phyloP scores from a whole-genome alignment of 2,113 vertebrate species.

The Calidris pygmaea region DNA sequence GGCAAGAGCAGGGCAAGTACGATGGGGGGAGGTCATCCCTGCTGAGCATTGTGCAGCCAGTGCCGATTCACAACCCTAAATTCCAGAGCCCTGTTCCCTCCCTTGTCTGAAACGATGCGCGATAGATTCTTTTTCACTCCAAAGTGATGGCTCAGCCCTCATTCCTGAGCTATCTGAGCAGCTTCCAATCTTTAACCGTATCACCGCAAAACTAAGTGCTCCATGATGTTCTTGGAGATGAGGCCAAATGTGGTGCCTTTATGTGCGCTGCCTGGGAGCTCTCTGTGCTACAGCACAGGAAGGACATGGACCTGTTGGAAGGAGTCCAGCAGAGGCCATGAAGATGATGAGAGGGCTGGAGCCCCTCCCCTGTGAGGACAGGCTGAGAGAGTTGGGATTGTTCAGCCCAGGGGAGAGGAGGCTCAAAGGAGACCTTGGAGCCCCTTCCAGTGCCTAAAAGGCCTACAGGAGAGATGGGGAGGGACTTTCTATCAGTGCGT shows the following conservation, averaged over 20 bases:
- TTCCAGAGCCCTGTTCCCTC: not conserved
- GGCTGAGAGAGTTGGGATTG: too few relatives aligned
- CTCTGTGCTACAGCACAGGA: not conserved
- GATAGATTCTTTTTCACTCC: not conserved
- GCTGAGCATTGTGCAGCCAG: fast-evolving
- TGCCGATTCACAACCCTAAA: not conserved
- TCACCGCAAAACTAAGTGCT: not conserved
- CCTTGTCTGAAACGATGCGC: not conserved
- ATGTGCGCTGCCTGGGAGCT: not conserved
- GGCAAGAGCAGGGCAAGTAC: not conserved
- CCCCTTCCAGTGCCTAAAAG: too few relatives aligned
- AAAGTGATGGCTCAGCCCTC: not conserved
- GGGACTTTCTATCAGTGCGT: too few relatives aligned
- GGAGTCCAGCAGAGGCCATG: too few relatives aligned
- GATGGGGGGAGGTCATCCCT: not conserved
- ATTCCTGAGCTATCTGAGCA: not conserved
- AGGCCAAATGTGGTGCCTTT: not conserved
- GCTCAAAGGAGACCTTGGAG: too few relatives aligned
- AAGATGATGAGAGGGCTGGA: too few relatives aligned
- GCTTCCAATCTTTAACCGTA: fast-evolving
- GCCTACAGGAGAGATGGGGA: too few relatives aligned
- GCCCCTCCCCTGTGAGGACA: too few relatives aligned
- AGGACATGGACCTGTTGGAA: too few relatives aligned
- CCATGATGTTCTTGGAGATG: not conserved
- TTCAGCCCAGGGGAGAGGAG: too few relatives aligned